Base-by-base conservation (phyloP, 2,888 invertebrate species). In the Sthenelais limicola region DNA sequence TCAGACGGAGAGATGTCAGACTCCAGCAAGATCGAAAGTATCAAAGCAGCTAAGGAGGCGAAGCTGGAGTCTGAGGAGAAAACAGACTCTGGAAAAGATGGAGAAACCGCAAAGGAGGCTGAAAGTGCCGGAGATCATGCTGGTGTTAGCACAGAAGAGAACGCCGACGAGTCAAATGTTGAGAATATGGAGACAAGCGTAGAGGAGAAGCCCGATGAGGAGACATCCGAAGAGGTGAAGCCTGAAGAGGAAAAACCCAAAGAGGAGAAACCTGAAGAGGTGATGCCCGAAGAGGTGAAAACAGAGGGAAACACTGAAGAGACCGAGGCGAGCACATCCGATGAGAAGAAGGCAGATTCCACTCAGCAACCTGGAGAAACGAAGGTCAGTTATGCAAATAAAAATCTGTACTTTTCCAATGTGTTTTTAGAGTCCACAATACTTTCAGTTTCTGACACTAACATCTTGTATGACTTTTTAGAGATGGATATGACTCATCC, bases 1-100 rank as follows among this genome's bases (percentile, higher is more conserved):
- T 84, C 84, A 0, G 85, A 85, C 66, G 83, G 83, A 70, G 85
- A 84, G 28, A 67, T 82, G 77, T 73, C 77, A 67, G 73, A 81
- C 77, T 62, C 72, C 12, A 62, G 43, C 54, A 74, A 67, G 67
- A 32, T 48, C n/a, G 26, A 66, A 68, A 5, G n/a, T n/a, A 38
- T 38, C n/a, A 7, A 49, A 67, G 18, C n/a, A 30, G 9, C 15
- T 62, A 38, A 21, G 35, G 56, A 52, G 54, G 56, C n/a, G 18
- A 30, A 26, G 26, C 30, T 18, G 18, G 26, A 26, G 32, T 21
- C 3, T 21, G 54, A 32, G 12, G 71, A 71, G 21, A 21, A 32
- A n/a, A 30, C 21, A 18, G 30, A 26, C 12, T 15, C 7, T 38
- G 28, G 9, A n/a, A 32, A 28, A 62, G n/a, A 51, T 24, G 51